Evolutionary conservation across 2,797 vertebrate species (phyloP), one percentile per base, ranked within the genome.

Genomic region (Gila robusta): DNA sequence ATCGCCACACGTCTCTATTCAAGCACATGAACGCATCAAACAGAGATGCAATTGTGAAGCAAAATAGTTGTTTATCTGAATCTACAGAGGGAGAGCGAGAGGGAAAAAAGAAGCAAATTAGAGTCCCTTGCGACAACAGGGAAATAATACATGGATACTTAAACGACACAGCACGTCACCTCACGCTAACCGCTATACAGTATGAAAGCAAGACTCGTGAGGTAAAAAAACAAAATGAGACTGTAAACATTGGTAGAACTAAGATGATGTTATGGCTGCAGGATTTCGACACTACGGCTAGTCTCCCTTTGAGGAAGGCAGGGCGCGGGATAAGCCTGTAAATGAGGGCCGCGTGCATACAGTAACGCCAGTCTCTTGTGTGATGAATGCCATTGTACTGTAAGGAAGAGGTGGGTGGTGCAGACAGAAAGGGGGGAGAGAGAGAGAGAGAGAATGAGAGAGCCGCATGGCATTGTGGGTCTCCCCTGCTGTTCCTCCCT

Each of bases 401-500:
- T 90, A 90, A 91, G 79, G 84, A 87, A 90, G 83, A 89, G 87
- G 87, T 89, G 89, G 87, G 87, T 88, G 90, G 89, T 84, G 89
- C 84, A 67, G 77, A 77, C 73, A 84, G 87, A 82, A 47, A 78
- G 41, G 47, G 76, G 64, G 70, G 52, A 64, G 81, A 62, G 64
- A 83, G 77, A 52, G 85, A 66, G 77, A 44, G 67, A 74, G 59
- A 41, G 82, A 84, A 72, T 41, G 86, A 87, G 86, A 87, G 83
- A 80, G 81, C 59, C 79, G 88, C 88, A 79, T 49, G 32, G 91
- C 85, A 91, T 91, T 91, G 79, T 91, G 91, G 90, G 91, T 83
- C 90, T 88, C 89, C 89, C 90, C 90, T 90, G 88, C 89, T 89
- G 86, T 89, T 89, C 87, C 74, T 86, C 89, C 89, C 88, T 85